Percentiles rank a stretch among this genome's conserved stretches.
These are phyloP conservation scores for Hypotaenidia okinawae DNA, from an alignment of 2,797 vertebrate genomes.

Conservation along the genomic window DNA sequence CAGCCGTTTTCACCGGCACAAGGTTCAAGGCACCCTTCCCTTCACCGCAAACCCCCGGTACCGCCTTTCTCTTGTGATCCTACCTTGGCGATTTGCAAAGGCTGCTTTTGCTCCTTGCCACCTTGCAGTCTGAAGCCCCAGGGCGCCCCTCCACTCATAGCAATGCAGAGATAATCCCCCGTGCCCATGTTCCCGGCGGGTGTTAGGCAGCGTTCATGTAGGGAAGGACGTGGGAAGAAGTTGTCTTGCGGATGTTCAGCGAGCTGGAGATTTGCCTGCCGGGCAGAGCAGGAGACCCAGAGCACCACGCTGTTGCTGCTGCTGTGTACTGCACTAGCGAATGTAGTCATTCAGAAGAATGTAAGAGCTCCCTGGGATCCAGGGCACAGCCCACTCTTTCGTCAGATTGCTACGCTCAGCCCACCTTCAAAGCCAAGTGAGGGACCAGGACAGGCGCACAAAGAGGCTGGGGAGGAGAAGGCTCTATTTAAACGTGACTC, in stretches of 20 bases:
- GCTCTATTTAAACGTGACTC: background rate
- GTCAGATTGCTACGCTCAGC: slow-evolving; percentile 75
- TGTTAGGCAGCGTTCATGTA: slow-evolving; percentile 48
- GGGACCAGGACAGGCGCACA: slow-evolving; percentile 6
- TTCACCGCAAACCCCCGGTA: background rate
- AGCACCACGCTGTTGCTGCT: slow-evolving; percentile 49
- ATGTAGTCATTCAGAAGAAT: slow-evolving; percentile 40
- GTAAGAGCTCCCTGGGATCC: background rate
- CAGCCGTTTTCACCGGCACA: background rate
- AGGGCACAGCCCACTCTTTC: slow-evolving; percentile 77
- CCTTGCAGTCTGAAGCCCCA: slow-evolving; percentile 94
- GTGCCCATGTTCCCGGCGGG: slow-evolving; percentile 84
- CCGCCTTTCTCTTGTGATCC: background rate
- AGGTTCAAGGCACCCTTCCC: background rate
- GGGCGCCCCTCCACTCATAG: slow-evolving; percentile 90
- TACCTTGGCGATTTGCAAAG: slow-evolving; percentile 92
- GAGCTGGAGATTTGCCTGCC: slow-evolving; percentile 14
- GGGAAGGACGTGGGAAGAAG: background rate
- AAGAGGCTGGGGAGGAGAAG: background rate
- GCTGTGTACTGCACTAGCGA: slow-evolving; percentile 52
- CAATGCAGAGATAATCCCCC: slow-evolving; percentile 92
- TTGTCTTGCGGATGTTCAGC: slow-evolving; percentile 39
- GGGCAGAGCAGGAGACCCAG: slow-evolving; percentile 34
- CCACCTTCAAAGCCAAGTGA: slow-evolving; percentile 65
- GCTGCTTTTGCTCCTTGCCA: slow-evolving; percentile 85